A percentile compares a stretch with the other conserved stretches of the same genome.
Evolutionary conservation across 1,140 invertebrate species (phyloP).

Genomic region (Ips nitidus): DNA sequence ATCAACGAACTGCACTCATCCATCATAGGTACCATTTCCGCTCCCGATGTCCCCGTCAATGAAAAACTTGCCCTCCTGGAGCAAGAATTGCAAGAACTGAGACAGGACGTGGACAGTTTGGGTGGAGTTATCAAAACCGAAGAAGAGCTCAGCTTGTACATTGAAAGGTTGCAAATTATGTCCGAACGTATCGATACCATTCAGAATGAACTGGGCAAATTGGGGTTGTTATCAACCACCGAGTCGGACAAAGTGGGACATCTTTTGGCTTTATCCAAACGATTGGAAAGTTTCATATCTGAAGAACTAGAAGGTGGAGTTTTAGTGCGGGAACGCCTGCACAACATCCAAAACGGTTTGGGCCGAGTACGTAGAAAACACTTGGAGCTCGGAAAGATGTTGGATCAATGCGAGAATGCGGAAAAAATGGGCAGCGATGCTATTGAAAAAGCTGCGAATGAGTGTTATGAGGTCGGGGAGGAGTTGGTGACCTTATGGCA

Average conservation of each 20-base stretch:
- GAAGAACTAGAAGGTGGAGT: conserved; percentile 75
- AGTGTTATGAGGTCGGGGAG: conserved; percentile 65
- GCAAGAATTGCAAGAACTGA: conserved; percentile 70
- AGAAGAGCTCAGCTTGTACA: conserved; percentile 77
- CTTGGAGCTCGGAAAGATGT: conserved; percentile 59
- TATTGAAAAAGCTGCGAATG: conserved; percentile 67
- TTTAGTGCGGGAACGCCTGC: conserved; percentile 69
- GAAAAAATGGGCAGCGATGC: conserved; percentile 71
- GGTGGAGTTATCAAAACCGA: conserved; percentile 78
- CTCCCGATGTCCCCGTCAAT: conserved; percentile 68
- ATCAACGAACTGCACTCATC: conserved; percentile 67
- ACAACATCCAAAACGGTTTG: conserved; percentile 68
- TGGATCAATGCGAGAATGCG: conserved; percentile 70
- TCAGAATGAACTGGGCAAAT: conserved; percentile 73
- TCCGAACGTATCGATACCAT: conserved; percentile 71
- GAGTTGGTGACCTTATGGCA: conserved; percentile 71
- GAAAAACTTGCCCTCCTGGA: conserved; percentile 73
- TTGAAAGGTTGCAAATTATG: conserved; percentile 75
- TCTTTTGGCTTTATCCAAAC: conserved; percentile 66
- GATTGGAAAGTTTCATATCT: conserved; percentile 66
- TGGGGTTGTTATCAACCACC: conserved; percentile 69
- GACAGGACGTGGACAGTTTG: conserved; percentile 65
- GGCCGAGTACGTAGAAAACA: conserved; percentile 66
- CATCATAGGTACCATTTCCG: conserved; percentile 67
- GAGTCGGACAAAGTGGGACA: conserved; percentile 75